phyloP scores from a whole-genome alignment of 1,140 invertebrate species.

The Amyelois transitella region DNA sequence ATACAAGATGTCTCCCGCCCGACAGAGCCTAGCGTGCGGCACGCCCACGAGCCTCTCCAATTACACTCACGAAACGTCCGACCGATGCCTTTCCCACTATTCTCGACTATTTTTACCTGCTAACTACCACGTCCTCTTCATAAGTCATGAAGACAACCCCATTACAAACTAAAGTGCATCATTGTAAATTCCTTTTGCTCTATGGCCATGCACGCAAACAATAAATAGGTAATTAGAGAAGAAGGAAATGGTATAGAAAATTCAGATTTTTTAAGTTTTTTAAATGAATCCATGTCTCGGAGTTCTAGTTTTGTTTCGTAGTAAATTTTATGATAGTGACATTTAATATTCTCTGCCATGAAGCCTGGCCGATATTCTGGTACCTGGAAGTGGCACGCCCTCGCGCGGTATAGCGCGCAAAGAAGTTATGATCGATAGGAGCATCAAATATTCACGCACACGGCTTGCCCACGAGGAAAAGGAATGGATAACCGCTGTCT shows the following conservation, averaged over 20 bases:
- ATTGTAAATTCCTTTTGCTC: slow-evolving; percentile 49
- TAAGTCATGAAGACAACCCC: slow-evolving; percentile 58
- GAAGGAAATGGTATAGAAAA: not conserved
- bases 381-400: not conserved
- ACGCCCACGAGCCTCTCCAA: slow-evolving; percentile 52
- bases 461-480: slow-evolving; percentile 45
- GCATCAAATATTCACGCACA: slow-evolving; percentile 64
- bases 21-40: slow-evolving; percentile 47
- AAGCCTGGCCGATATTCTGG: not conserved
- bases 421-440: slow-evolving; percentile 70
- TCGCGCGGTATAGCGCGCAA: slow-evolving; percentile 32
- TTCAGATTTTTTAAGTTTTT: not conserved
- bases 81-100: slow-evolving; percentile 43
- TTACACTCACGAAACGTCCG: slow-evolving; percentile 63
- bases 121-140: slow-evolving; percentile 44
- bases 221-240: slow-evolving; percentile 8
- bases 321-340: too few relatives aligned
- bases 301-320: too few relatives aligned
- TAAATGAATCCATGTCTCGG: too few relatives aligned
- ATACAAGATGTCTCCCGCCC: slow-evolving; percentile 58
- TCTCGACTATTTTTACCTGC: slow-evolving; percentile 50
- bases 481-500: slow-evolving; percentile 57
- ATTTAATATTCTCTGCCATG: not conserved
- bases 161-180: slow-evolving; percentile 43
- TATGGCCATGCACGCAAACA: slow-evolving; percentile 35